Evolutionary conservation across 2,888 invertebrate genomes (phyloP), one percentile per base, ranked within the genome.

Genomic region (Parapristionchus giblindavisi): DNA sequence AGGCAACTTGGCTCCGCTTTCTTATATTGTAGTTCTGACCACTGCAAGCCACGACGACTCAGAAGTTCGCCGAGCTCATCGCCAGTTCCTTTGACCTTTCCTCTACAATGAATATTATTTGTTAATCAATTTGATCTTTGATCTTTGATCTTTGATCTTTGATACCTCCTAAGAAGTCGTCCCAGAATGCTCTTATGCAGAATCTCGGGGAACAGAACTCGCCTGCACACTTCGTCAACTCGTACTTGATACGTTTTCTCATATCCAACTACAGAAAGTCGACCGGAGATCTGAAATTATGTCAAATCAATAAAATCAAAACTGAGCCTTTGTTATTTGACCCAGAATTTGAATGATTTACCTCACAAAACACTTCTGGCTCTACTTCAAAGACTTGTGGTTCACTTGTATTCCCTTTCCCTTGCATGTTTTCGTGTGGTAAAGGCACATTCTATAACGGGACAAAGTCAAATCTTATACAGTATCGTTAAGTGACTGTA

Each of bases 141-240:
- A 32, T 29, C 27, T 11, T 27, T 14, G 70, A 17, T 17, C 58
- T 24, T 8, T 27, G 24, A 27, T 14, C 34, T 36, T 14, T 14
- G 11, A 14, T 43, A 73, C 73, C 73, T 40, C 34, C 60, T 60
- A 17, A 73, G 73, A 2, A 73, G 34, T 14, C 60, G 73, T 51
- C 73, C 73, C 6, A 73, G 34, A 17, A 17, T 17, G 40, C 73
- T 73, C 21, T 51, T 60, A 21, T 60, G 60, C 29, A 73, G 51
- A 24, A 48, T 51, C 24, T 73, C 73, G 8, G 73, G 73, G 8
- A 21, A 3, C 1, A 1, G 8, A 17, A 29, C 32, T 1, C 73
- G 5, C 2, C 73, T 27, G 11, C 21, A 4, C 34, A 73, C 34
- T 61, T 73, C 73, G n/a, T 54, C 27, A 11, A 38, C 1, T 1